A percentile compares a stretch with the other conserved stretches of the same genome.
These are phyloP conservation scores for Drosophila littoralis DNA, from an alignment of 1,140 invertebrate genomes.

Conservation along the genomic window DNA sequence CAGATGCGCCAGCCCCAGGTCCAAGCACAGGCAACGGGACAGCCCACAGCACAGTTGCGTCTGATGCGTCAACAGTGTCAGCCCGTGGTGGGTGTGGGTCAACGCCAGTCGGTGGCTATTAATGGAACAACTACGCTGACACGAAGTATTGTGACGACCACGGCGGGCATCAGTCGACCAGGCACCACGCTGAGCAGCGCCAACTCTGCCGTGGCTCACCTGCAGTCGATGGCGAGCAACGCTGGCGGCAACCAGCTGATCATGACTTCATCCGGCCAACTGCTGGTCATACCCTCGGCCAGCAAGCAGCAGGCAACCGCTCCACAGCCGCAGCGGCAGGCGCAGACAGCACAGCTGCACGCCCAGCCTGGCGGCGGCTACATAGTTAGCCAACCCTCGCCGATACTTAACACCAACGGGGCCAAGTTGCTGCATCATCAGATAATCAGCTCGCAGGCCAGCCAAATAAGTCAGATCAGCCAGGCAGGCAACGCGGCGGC, in stretches of 20 bases:
- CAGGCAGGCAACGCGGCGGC: slow-evolving; percentile 31
- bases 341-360: slow-evolving; percentile 48
- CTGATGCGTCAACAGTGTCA: slow-evolving; percentile 44
- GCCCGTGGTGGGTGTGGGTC: slow-evolving; percentile 27
- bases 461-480: slow-evolving; percentile 84
- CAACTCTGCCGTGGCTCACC: slow-evolving; percentile 50
- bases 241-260: slow-evolving; percentile 73
- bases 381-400: slow-evolving; percentile 69
- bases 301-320: slow-evolving; percentile 52
- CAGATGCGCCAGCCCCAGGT: slow-evolving; percentile 20
- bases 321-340: slow-evolving; percentile 42
- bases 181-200: slow-evolving; percentile 42
- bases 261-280: slow-evolving; percentile 83
- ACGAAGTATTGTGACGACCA: slow-evolving; percentile 59
- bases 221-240: slow-evolving; percentile 55
- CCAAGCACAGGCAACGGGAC: slow-evolving; percentile 88
- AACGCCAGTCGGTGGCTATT: slow-evolving; percentile 40
- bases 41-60: slow-evolving; percentile 84
- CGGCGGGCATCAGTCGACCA: slow-evolving; percentile 54
- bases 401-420: slow-evolving; percentile 66
- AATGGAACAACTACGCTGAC: slow-evolving; percentile 52
- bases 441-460: slow-evolving; percentile 83
- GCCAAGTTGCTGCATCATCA: slow-evolving; percentile 72
- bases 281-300: slow-evolving; percentile 85
- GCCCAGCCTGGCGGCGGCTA: slow-evolving; percentile 62